Evolutionary conservation across 2,888 invertebrate genomes (phyloP).

Genomic region (Tachystola acroxantha): DNA sequence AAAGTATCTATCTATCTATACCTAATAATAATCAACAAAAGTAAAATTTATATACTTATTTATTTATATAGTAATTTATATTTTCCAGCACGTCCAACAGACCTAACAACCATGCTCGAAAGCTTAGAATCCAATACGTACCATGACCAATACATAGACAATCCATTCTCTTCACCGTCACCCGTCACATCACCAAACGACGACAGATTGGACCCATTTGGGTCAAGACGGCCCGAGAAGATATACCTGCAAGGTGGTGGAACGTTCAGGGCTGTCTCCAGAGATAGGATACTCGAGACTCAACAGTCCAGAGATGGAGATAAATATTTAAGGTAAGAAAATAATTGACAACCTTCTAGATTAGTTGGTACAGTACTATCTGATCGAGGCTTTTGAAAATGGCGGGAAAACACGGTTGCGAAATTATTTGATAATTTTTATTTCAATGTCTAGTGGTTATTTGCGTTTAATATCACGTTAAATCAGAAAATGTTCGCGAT

Average conservation of each 20-base stretch:
- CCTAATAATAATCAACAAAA: too few species aligned
- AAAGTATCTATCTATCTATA: too few species aligned
- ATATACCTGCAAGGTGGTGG: constrained; percentile 72
- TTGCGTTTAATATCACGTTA: too few species aligned
- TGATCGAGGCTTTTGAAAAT: too few species aligned
- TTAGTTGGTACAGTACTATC: too few species aligned
- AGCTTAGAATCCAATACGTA: constrained; percentile 60
- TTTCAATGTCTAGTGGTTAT: too few species aligned
- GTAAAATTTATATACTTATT: too few species aligned
- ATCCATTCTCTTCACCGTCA: constrained; percentile 73
- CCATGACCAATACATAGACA: constrained; percentile 70
- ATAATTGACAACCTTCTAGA: too few species aligned
- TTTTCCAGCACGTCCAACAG: constrained; percentile 62
- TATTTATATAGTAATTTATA: too few species aligned
- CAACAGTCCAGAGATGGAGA: constrained; percentile 63
- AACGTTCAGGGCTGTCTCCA: constrained; percentile 63
- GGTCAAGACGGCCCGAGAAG: constrained; percentile 57
- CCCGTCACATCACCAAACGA: constrained; percentile 72
- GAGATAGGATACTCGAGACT: constrained; percentile 63
- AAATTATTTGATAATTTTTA: too few species aligned
- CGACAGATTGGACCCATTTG: constrained; percentile 56
- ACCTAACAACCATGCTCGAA: constrained; percentile 63
- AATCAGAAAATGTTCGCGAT: too few species aligned
- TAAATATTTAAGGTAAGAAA: constrained; percentile 64
- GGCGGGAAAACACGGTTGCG: too few species aligned